Percentiles rank a stretch among this genome's conserved stretches.
phyloP scores from a whole-genome alignment of 2,888 invertebrate genomes.

The Eutolmus rufibarbis region DNA sequence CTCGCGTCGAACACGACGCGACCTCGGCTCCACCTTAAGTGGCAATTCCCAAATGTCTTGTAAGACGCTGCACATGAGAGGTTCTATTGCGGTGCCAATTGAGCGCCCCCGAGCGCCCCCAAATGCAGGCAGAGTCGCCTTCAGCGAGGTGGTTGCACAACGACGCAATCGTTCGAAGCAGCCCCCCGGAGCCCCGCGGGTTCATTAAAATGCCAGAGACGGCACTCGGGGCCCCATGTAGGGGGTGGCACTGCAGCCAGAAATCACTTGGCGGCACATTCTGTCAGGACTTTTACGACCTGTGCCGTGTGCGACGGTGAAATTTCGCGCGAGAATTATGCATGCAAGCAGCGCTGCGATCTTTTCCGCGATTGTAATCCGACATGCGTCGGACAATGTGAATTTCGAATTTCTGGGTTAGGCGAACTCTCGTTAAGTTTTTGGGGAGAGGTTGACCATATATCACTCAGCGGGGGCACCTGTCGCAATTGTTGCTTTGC shows the following conservation, averaged over 20 bases:
- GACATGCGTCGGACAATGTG: background rate
- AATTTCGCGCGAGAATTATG: background rate
- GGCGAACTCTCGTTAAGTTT: background rate
- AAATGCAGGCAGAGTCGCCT: background rate
- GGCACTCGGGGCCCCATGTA: background rate
- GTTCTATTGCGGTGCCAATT: background rate
- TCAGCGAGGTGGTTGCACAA: background rate
- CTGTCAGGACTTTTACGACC: background rate
- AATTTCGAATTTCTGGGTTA: background rate
- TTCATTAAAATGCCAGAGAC: background rate
- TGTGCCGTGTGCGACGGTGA: background rate
- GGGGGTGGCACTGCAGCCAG: background rate
- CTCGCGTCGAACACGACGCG: background rate
- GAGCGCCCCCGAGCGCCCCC: background rate
- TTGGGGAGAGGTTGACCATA: background rate
- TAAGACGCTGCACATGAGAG: background rate
- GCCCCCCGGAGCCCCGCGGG: background rate
- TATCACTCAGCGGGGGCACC: background rate
- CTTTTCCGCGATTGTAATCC: background rate
- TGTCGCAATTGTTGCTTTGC: background rate
- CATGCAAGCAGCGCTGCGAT: background rate
- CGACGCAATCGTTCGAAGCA: background rate
- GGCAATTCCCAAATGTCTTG: background rate
- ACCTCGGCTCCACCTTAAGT: background rate
- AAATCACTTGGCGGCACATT: background rate